These are phyloP conservation scores for Acrocyrtus sp. DNA, from an alignment of 2,888 invertebrate species.

Conservation along the genomic window DNA sequence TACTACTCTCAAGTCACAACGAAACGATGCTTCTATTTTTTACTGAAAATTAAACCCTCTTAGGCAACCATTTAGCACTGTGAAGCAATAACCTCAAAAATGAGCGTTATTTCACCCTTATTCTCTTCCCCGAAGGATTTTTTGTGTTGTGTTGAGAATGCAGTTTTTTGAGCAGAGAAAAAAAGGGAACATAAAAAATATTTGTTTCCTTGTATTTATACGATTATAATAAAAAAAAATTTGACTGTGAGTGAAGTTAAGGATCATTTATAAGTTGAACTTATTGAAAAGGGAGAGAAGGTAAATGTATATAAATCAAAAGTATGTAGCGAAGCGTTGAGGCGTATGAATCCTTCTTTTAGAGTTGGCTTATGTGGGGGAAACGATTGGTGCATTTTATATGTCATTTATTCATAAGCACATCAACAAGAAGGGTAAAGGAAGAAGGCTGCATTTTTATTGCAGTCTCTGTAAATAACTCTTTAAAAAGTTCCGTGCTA, in stretches of 20 bases:
- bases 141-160: slow-evolving; percentile 10
- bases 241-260: slow-evolving; percentile 14
- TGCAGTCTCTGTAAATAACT: too few species aligned
- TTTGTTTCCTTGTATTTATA: slow-evolving; percentile 42
- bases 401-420: too few species aligned
- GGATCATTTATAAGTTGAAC: slow-evolving; percentile 33
- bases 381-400: too few species aligned
- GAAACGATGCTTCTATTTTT: slow-evolving; percentile 13
- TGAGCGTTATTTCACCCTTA: neutral
- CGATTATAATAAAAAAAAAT: slow-evolving; percentile 46
- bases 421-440: too few species aligned
- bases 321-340: slow-evolving; percentile 19
- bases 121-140: neutral
- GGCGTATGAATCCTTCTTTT: slow-evolving; percentile 22
- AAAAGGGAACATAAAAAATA: slow-evolving; percentile 27
- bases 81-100: slow-evolving; percentile 24
- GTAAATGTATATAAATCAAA: neutral
- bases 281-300: neutral
- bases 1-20: too few species aligned
- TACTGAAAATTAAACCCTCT: slow-evolving; percentile 32
- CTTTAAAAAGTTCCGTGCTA: too few species aligned
- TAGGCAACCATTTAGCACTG: slow-evolving; percentile 50
- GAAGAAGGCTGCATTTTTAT: too few species aligned
- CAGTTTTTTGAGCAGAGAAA: slow-evolving; percentile 14
- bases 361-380: too few species aligned